Evolutionary conservation across 2,113 vertebrate genomes (phyloP).

Genomic region (Aegotheles bennettii): DNA sequence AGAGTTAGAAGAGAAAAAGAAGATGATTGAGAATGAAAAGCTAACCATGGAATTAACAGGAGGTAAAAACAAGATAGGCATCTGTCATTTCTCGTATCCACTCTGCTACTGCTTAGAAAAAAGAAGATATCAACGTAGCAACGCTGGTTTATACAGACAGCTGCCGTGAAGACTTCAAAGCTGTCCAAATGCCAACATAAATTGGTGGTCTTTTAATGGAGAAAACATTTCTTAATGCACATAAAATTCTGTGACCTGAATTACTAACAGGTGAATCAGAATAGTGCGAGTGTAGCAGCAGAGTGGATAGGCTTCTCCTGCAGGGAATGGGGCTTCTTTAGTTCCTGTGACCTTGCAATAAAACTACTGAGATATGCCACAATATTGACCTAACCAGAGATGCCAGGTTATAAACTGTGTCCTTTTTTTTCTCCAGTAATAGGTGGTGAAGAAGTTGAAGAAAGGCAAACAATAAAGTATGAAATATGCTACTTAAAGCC

Average conservation of each 20-base stretch:
- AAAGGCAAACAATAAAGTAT: not conserved
- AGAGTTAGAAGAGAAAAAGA: conserved; percentile 97
- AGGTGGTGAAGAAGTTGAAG: not conserved
- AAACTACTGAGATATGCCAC: not conserved
- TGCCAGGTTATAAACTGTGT: not conserved
- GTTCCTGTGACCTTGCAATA: not conserved
- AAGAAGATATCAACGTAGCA: not conserved
- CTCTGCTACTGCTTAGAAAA: not conserved
- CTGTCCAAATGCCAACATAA: not conserved
- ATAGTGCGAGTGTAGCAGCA: not conserved
- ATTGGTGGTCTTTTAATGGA: not conserved
- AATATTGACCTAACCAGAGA: not conserved
- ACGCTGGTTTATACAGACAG: not conserved
- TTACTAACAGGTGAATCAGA: not conserved
- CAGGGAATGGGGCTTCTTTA: not conserved
- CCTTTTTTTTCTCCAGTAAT: not conserved
- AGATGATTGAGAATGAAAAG: conserved; percentile 99
- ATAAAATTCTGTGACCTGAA: not conserved
- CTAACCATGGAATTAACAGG: conserved; percentile 98
- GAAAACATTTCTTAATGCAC: not conserved
- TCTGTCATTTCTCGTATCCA: not conserved
- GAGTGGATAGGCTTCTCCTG: not conserved
- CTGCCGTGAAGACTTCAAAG: not conserved
- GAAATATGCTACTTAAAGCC: not conserved
- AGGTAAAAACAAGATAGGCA: conserved; percentile 70